Conservation (phyloP, 2,113 vertebrate species). For the Neolamprologus ventralis region DNA sequence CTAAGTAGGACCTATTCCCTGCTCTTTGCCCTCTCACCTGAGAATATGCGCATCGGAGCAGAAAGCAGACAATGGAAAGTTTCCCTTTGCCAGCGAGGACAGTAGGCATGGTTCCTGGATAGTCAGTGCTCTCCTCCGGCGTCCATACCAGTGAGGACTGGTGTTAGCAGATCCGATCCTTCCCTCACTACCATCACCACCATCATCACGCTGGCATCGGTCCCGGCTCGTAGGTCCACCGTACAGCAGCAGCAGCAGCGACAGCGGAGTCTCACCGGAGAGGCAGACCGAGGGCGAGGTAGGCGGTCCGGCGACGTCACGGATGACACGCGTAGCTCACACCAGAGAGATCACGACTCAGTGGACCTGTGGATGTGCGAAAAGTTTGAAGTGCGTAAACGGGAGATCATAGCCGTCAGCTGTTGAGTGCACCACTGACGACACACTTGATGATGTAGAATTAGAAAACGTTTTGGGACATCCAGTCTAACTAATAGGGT, state of each 20-base stretch:
- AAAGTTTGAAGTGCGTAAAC: background rate
- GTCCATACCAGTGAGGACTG: slow-evolving; percentile 57
- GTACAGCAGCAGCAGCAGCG: background rate
- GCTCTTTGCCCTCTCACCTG: slow-evolving; percentile 56
- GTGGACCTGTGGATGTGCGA: background rate
- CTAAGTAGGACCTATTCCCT: background rate
- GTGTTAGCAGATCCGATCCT: background rate
- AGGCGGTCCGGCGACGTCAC: slow-evolving; percentile 52
- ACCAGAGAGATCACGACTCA: slow-evolving; percentile 43
- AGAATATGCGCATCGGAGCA: slow-evolving; percentile 60
- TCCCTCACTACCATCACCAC: background rate
- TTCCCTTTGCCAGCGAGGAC: slow-evolving; percentile 60
- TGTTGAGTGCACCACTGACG: background rate
- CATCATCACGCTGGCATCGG: background rate
- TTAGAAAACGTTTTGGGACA: background rate
- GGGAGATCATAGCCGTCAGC: background rate
- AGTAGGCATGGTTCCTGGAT: slow-evolving; percentile 68
- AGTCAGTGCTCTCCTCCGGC: slow-evolving; percentile 42
- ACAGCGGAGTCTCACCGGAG: background rate
- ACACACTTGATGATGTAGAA: background rate
- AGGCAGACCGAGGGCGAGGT: slow-evolving; percentile 11
- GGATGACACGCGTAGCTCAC: slow-evolving; percentile 30
- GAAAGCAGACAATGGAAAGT: slow-evolving; percentile 63
- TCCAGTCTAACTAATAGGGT: background rate
- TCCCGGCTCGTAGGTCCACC: background rate